Evolutionary conservation across 2,888 invertebrate genomes (phyloP).

Genomic region (Patella caerulea): DNA sequence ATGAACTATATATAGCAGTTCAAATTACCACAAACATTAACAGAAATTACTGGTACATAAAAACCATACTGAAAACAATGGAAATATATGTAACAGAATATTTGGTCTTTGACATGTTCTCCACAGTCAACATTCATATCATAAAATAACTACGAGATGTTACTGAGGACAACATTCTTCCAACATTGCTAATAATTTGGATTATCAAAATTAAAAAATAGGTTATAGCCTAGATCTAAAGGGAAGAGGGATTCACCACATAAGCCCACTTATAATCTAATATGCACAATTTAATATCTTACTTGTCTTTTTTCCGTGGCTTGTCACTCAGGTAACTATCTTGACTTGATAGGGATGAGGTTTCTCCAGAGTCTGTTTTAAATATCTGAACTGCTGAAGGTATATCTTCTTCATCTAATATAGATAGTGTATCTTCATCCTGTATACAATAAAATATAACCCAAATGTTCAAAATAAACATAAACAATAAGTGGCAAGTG

Average conservation of each 20-base stretch:
- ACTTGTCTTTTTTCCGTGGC: slow-evolving; percentile 49
- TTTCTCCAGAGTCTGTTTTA: slow-evolving; percentile 64
- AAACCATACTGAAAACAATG: too few species aligned
- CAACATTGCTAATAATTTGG: too few species aligned
- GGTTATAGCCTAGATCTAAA: too few species aligned
- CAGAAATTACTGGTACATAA: too few species aligned
- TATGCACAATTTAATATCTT: slow-evolving; percentile 6
- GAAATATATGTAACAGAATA: too few species aligned
- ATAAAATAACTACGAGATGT: not conserved
- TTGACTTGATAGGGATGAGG: slow-evolving; percentile 66
- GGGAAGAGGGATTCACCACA: too few species aligned
- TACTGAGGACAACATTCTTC: too few species aligned
- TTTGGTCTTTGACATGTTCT: not conserved
- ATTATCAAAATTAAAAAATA: too few species aligned
- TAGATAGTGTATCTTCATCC: slow-evolving; percentile 54
- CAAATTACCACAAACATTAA: too few species aligned
- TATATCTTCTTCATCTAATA: slow-evolving; percentile 59
- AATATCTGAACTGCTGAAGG: slow-evolving; percentile 54
- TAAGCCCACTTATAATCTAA: too few species aligned
- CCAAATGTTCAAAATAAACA: not conserved
- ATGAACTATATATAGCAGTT: too few species aligned
- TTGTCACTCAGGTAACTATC: slow-evolving; percentile 59
- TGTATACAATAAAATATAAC: slow-evolving; percentile 22
- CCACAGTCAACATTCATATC: not conserved
- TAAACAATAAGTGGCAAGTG: not conserved